These are phyloP conservation scores for Hypotaenidia philippensis DNA, from an alignment of 2,797 vertebrate genomes.

Conservation along the genomic window DNA sequence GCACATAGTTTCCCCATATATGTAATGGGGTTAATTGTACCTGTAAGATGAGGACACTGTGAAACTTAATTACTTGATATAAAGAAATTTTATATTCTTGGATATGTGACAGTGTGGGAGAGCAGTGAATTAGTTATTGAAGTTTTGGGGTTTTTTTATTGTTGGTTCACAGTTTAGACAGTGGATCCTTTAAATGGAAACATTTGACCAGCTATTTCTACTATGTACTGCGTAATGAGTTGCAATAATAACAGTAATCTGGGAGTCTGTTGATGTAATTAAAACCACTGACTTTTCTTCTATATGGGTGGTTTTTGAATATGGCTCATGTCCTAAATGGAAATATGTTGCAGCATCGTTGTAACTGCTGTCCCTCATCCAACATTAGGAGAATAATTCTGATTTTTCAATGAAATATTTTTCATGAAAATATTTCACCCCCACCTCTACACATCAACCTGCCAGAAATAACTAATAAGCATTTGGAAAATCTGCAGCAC, in stretches of 20 bases:
- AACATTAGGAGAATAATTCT: not conserved
- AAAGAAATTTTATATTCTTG: not conserved
- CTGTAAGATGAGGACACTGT: not conserved
- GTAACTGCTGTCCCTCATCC: not conserved
- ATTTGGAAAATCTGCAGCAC: not conserved
- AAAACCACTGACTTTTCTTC: not conserved
- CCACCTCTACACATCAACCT: not conserved
- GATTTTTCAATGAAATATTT: too few species aligned
- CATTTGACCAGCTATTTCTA: conserved; percentile 3
- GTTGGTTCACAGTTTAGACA: not conserved
- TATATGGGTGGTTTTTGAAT: not conserved
- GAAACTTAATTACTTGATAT: conserved; percentile 4
- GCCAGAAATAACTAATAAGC: not conserved
- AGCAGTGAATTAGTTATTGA: not conserved
- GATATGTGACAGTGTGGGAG: not conserved
- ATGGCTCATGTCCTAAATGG: not conserved
- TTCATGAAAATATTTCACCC: not conserved
- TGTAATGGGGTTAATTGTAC: conserved; percentile 18
- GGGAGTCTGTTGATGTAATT: not conserved
- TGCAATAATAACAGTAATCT: not conserved
- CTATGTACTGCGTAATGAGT: not conserved
- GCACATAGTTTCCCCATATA: not conserved
- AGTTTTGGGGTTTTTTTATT: not conserved
- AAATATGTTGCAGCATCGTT: not conserved
- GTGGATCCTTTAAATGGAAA: not conserved